Conservation (phyloP, 2,797 vertebrate genomes). For the Halcyon smyrnensis region DNA sequence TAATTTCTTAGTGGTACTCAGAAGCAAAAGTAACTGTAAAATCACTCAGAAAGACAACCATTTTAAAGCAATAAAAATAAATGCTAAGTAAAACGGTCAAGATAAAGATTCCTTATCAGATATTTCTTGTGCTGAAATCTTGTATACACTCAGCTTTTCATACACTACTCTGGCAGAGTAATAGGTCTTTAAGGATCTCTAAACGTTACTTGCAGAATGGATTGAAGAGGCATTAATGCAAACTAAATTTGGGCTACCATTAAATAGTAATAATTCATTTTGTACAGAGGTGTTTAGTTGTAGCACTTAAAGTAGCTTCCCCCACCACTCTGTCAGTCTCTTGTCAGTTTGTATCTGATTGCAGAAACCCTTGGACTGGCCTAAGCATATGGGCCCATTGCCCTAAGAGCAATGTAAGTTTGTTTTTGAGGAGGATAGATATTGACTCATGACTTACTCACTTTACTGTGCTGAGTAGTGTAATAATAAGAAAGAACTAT, state of each 20-base stretch:
- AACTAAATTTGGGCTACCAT: background rate
- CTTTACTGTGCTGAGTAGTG: background rate
- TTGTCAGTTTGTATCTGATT: background rate
- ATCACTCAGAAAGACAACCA: background rate
- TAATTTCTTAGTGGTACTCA: background rate
- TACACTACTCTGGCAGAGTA: background rate
- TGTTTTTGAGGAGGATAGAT: slow-evolving; percentile 26
- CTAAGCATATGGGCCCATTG: background rate
- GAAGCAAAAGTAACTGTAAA: background rate
- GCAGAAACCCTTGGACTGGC: background rate
- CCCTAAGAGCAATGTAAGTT: background rate
- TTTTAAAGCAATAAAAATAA: background rate
- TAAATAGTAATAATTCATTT: background rate
- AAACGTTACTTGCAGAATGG: background rate
- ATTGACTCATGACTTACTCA: slow-evolving; percentile 19
- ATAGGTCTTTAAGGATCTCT: background rate
- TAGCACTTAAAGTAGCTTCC: background rate
- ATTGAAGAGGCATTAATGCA: background rate
- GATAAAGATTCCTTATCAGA: background rate
- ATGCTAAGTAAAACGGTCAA: background rate
- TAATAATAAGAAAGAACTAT: background rate
- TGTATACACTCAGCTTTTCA: background rate
- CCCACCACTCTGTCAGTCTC: background rate
- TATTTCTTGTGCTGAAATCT: background rate
- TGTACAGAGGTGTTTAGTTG: background rate